phyloP scores from a whole-genome alignment of 2,888 invertebrate species.

The Tenthredo mesomela region DNA sequence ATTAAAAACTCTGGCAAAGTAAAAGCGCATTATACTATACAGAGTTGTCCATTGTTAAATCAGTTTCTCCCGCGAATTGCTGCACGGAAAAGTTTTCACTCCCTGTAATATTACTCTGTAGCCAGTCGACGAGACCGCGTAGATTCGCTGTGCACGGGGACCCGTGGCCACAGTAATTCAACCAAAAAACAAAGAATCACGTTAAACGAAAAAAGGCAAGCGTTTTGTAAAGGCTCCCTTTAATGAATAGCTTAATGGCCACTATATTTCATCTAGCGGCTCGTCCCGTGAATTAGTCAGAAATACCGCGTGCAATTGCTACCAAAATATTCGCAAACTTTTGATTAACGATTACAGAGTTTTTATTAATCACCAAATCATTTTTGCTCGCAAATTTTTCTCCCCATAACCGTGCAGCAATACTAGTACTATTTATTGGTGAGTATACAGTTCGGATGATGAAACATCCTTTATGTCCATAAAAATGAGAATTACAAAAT shows the following conservation, averaged over 20 bases:
- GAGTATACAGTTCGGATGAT: not conserved
- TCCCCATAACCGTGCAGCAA: not conserved
- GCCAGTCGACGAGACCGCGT: slow-evolving; percentile 21
- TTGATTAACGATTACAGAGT: slow-evolving; percentile 24
- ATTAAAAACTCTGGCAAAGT: slow-evolving; percentile 42
- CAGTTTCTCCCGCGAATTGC: slow-evolving; percentile 35
- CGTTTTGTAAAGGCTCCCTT: slow-evolving; percentile 42
- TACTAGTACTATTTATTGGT: not conserved
- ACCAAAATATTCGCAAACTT: slow-evolving; percentile 25
- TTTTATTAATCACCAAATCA: not conserved
- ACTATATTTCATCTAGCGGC: slow-evolving; percentile 45
- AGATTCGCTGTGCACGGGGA: slow-evolving; percentile 1
- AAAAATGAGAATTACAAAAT: not conserved
- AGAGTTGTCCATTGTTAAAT: slow-evolving; percentile 41
- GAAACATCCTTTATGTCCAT: not conserved
- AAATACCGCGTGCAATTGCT: slow-evolving; percentile 35
- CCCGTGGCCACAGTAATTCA: slow-evolving; percentile 27
- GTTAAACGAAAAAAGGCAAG: slow-evolving; percentile 31
- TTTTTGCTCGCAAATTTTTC: not conserved
- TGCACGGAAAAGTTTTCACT: slow-evolving; percentile 22
- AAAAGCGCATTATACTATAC: slow-evolving; percentile 38
- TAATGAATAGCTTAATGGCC: slow-evolving; percentile 46
- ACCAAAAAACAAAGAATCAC: slow-evolving; percentile 47
- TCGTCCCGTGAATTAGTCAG: slow-evolving; percentile 12
- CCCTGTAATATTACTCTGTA: slow-evolving; percentile 32